Evolutionary conservation across 2,113 vertebrate species (phyloP).

Genomic region (Morone chrysops): DNA sequence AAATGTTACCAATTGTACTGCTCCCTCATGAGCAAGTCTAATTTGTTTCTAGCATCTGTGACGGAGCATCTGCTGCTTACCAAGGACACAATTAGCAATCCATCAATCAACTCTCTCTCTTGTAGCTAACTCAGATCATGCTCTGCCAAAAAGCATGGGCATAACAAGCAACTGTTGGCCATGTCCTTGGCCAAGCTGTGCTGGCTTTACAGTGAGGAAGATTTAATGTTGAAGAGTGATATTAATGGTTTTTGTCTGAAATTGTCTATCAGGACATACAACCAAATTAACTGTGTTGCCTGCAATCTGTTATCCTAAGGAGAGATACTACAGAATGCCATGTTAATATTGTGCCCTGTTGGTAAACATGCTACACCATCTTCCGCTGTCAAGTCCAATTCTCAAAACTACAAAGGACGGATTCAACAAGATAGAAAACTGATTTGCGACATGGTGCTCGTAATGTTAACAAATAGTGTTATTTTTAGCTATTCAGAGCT

Average conservation of each 20-base stretch:
- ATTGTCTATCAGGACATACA: slow-evolving; percentile 24
- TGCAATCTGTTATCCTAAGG: slow-evolving; percentile 26
- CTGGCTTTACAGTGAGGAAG: slow-evolving; percentile 35
- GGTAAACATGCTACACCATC: background rate
- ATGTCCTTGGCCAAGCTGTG: slow-evolving; percentile 53
- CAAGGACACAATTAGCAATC: slow-evolving; percentile 77
- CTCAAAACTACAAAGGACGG: background rate
- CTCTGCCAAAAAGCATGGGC: slow-evolving; percentile 70
- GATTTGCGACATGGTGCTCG: background rate
- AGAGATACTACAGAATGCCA: background rate
- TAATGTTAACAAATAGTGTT: background rate
- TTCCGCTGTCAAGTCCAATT: background rate
- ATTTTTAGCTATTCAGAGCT: background rate
- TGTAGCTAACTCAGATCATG: slow-evolving; percentile 53
- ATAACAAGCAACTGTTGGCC: slow-evolving; percentile 70
- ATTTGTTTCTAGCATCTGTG: slow-evolving; percentile 78
- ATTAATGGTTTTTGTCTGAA: slow-evolving; percentile 34
- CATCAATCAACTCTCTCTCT: slow-evolving; percentile 73
- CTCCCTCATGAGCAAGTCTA: slow-evolving; percentile 60
- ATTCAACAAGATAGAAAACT: background rate
- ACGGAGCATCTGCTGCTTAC: slow-evolving; percentile 77
- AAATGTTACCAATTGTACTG: slow-evolving; percentile 50
- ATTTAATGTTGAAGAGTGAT: slow-evolving; percentile 29
- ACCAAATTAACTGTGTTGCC: slow-evolving; percentile 24
- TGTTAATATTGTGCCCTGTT: background rate